Evolutionary conservation across 1,140 invertebrate genomes (phyloP), one percentile per base, ranked within the genome.

Genomic region (Lepidotrigona ventralis): DNA sequence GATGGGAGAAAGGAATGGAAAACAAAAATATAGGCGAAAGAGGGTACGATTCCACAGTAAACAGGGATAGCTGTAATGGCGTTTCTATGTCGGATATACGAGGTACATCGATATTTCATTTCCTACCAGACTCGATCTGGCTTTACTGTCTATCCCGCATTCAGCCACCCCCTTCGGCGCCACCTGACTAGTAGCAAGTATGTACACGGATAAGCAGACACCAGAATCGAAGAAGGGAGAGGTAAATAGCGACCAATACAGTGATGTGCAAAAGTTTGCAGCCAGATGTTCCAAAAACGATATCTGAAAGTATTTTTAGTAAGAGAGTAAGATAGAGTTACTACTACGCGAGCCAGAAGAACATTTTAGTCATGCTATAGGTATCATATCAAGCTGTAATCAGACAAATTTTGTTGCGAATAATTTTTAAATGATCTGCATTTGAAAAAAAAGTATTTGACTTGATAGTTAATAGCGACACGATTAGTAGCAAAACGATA

Each of bases 81-180:
- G 76, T 92, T 92, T 91, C 90, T 86, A 76, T 90, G 90, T 91
- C 89, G 85, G 78, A 89, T 81, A 80, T 79, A 75, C 72, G 73
- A 70, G 85, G 84, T 84, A 91, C 90, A 91, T 89, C 89, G 89
- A 91, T 90, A 91, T 89, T 90, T 92, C 89, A 88, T 89, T 88
- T 86, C 78, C 86, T 73, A 21, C 29, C 68, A 60, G 53, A 12
- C 74, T 9, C 21, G 39, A 68, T 75, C 63, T 23, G 77, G n/a
- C 73, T 75, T 70, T 81, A 81, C 29, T 21, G 46, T 70, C 74
- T 83, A 29, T 81, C 72, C 63, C 19, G 39, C 33, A 46, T 60
- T 73, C 53, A 58, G 33, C 63, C 73, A 85, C 54, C 58, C 58
- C 70, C 72, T 69, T 77, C 75, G 63, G 58, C 58, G 60, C 60